phyloP scores from a whole-genome alignment of 2,797 vertebrate genomes.

The Oreochromis mossambicus region DNA sequence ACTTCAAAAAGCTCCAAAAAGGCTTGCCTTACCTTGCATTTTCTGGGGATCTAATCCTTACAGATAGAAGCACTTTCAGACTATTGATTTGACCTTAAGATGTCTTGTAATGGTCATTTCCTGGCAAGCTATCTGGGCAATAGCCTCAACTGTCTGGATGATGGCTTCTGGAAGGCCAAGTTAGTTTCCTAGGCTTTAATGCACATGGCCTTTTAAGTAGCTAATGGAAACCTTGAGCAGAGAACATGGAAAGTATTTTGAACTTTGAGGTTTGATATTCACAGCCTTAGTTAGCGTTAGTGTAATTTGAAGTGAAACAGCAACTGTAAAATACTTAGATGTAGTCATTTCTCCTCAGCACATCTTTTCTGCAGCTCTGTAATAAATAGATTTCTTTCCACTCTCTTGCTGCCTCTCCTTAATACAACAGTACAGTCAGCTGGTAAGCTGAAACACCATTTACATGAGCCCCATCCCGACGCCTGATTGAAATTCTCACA shows the following conservation, averaged over 20 bases:
- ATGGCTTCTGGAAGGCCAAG: neutral
- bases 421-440: slow-evolving; percentile 28
- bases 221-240: slow-evolving; percentile 7
- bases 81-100: slow-evolving; percentile 43
- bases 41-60: slow-evolving; percentile 39
- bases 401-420: neutral
- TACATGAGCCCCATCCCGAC: slow-evolving; percentile 33
- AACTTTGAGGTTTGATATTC: slow-evolving; percentile 59
- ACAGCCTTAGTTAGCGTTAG: slow-evolving; percentile 28
- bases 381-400: slow-evolving; percentile 41
- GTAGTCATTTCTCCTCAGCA: slow-evolving; percentile 54
- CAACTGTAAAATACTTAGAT: slow-evolving; percentile 57
- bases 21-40: slow-evolving; percentile 1
- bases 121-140: slow-evolving; percentile 7
- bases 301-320: slow-evolving; percentile 57
- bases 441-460: slow-evolving; percentile 37
- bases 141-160: slow-evolving; percentile 1
- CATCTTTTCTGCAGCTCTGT: slow-evolving; percentile 27
- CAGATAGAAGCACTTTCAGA: slow-evolving; percentile 32
- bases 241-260: slow-evolving; percentile 27
- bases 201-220: neutral
- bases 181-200: neutral
- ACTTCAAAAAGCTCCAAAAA: slow-evolving; percentile 28
- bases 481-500: slow-evolving; percentile 61
- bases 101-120: slow-evolving; percentile 35